Conservation (phyloP, 2,888 invertebrate genomes). For the Cantharis flavilabris region DNA sequence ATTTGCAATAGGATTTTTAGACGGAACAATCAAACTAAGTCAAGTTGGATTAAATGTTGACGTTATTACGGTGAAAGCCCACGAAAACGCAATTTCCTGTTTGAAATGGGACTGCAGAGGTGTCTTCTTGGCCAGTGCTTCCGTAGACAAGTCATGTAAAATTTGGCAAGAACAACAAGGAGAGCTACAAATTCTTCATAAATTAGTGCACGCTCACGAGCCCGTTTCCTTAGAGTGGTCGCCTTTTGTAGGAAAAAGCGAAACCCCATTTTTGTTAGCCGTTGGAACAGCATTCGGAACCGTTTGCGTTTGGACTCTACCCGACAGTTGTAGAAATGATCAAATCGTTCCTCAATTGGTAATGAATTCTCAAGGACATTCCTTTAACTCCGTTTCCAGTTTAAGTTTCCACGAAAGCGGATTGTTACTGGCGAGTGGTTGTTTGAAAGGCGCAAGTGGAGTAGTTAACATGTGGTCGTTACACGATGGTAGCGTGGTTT, state of each 20-base stretch:
- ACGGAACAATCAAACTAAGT: slow-evolving; percentile 59
- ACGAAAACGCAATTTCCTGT: slow-evolving; percentile 53
- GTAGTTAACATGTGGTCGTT: slow-evolving; percentile 67
- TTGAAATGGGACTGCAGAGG: slow-evolving; percentile 61
- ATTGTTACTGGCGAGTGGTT: slow-evolving; percentile 61
- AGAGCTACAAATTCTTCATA: slow-evolving; percentile 52
- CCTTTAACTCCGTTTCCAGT: slow-evolving; percentile 58
- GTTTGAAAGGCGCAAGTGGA: slow-evolving; percentile 50
- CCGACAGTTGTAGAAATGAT: slow-evolving; percentile 40
- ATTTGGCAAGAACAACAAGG: slow-evolving; percentile 51
- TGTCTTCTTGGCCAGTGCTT: slow-evolving; percentile 58
- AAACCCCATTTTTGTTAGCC: slow-evolving; percentile 53
- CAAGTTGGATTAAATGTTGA: slow-evolving; percentile 48
- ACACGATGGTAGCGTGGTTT: slow-evolving; percentile 61
- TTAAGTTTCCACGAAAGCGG: slow-evolving; percentile 60
- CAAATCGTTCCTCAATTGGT: slow-evolving; percentile 47
- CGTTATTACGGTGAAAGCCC: slow-evolving; percentile 51
- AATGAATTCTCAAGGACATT: slow-evolving; percentile 59
- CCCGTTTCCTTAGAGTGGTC: slow-evolving; percentile 62
- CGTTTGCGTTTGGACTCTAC: slow-evolving; percentile 57
- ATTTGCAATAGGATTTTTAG: slow-evolving; percentile 62
- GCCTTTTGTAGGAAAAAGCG: slow-evolving; percentile 54
- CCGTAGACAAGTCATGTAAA: slow-evolving; percentile 55
- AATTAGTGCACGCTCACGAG: slow-evolving; percentile 55
- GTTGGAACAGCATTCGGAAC: slow-evolving; percentile 62